A percentile compares a stretch with the other conserved stretches of the same genome.
These are phyloP conservation scores for Pterocles gutturalis DNA, from an alignment of 2,113 vertebrate genomes.

Conservation along the genomic window DNA sequence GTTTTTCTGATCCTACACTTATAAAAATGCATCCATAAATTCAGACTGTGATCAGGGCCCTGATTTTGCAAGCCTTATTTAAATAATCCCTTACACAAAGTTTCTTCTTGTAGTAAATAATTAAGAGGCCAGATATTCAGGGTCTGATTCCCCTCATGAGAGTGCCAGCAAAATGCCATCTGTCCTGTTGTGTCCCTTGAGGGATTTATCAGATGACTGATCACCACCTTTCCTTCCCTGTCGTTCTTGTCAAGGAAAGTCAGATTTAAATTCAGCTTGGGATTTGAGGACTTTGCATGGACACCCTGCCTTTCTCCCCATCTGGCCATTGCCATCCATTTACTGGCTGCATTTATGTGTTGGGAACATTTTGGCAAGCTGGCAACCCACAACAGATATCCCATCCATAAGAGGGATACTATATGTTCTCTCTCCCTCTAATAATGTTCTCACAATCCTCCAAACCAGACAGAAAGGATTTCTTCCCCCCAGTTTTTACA, in stretches of 20 bases:
- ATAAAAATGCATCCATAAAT: neutral
- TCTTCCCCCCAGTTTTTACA: neutral
- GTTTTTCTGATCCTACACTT: neutral
- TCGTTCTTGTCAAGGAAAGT: neutral
- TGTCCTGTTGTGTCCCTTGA: neutral
- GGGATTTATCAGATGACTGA: neutral
- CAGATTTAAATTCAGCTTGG: neutral
- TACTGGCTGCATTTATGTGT: rapidly evolving
- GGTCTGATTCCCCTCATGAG: neutral
- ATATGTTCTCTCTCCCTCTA: neutral
- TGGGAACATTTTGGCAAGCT: neutral
- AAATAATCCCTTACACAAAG: neutral
- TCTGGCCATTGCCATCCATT: neutral
- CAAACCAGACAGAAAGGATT: neutral
- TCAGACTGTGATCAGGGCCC: neutral
- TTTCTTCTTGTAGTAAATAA: neutral
- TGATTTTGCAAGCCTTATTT: neutral
- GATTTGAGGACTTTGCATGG: neutral
- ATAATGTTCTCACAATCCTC: neutral
- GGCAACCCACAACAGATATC: neutral
- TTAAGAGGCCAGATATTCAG: neutral
- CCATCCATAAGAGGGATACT: neutral
- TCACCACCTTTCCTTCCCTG: neutral
- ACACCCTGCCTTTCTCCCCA: neutral
- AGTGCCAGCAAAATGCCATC: neutral